Evolutionary conservation across 2,888 invertebrate species (phyloP).

Genomic region (Metallyticus violacea): DNA sequence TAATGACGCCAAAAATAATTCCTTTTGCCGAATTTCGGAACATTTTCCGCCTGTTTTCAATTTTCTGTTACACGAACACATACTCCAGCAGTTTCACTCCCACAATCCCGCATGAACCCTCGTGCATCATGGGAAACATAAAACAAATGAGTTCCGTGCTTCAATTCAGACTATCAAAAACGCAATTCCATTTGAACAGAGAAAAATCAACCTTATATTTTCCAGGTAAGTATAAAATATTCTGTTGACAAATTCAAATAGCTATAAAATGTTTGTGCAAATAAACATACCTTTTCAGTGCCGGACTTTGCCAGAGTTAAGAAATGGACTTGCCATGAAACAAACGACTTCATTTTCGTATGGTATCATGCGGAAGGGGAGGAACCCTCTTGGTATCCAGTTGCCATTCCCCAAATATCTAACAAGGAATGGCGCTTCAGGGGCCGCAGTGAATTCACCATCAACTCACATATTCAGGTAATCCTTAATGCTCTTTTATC

Average conservation of each 20-base stretch:
- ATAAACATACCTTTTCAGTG: conserved; percentile 51
- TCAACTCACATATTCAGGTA: conserved; percentile 77
- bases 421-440: conserved; percentile 60
- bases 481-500: background rate
- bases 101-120: no score
- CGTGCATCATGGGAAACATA: no score
- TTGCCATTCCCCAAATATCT: conserved; percentile 54
- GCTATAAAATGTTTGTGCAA: background rate
- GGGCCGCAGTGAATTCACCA: conserved; percentile 74
- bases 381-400: conserved; percentile 66
- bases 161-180: no score
- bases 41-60: no score
- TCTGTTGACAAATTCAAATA: background rate
- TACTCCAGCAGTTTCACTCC: no score
- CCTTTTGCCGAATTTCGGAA: no score
- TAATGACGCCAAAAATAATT: no score
- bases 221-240: no score
- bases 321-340: conserved; percentile 66
- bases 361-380: conserved; percentile 77
- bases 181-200: no score
- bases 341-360: conserved; percentile 71
- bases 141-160: no score
- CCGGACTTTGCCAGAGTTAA: conserved; percentile 67
- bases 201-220: no score
- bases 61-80: no score